Conservation (phyloP, 2,888 invertebrate genomes). For the Diarsia dahlii region DNA sequence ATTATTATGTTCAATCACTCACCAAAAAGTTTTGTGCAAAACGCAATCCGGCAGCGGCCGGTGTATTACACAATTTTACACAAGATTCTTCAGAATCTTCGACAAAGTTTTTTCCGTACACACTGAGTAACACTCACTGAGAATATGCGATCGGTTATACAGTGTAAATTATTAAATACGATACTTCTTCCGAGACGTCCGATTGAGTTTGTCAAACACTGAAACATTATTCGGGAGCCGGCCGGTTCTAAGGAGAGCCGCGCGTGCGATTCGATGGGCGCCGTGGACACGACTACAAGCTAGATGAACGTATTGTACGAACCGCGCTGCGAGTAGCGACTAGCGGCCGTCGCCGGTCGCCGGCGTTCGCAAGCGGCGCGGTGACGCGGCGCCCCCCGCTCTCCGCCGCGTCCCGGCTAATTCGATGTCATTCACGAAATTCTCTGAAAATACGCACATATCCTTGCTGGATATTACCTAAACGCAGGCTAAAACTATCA, state of each 20-base stretch:
- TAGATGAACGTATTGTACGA: constrained; percentile 66
- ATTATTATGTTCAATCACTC: constrained; percentile 73
- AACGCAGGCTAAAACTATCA: constrained; percentile 47
- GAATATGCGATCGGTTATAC: constrained; percentile 89
- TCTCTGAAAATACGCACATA: constrained; percentile 84
- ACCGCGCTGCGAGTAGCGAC: constrained; percentile 70
- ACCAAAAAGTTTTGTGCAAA: constrained; percentile 89
- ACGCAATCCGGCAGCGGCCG: constrained; percentile 88
- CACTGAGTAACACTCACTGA: constrained; percentile 91
- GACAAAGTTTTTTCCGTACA: constrained; percentile 91
- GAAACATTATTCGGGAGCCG: constrained; percentile 91
- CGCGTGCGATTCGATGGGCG: constrained; percentile 88
- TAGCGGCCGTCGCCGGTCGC: constrained; percentile 77
- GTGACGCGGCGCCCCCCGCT: constrained; percentile 72
- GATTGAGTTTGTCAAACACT: constrained; percentile 90
- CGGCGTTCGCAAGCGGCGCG: constrained; percentile 75
- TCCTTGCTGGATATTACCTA: constrained; percentile 63
- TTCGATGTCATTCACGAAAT: constrained; percentile 86
- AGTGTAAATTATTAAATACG: constrained; percentile 89
- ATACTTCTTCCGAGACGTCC: constrained; percentile 90
- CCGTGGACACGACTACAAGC: constrained; percentile 87
- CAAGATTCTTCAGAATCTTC: constrained; percentile 91
- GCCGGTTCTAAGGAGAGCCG: constrained; percentile 88
- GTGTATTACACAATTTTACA: constrained; percentile 90
- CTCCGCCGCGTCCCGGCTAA: constrained; percentile 75